Percentiles rank a stretch among this genome's conserved stretches.
These are phyloP conservation scores for Leptinotarsa peninsularis DNA, from an alignment of 2,888 invertebrate genomes.

Conservation along the genomic window DNA sequence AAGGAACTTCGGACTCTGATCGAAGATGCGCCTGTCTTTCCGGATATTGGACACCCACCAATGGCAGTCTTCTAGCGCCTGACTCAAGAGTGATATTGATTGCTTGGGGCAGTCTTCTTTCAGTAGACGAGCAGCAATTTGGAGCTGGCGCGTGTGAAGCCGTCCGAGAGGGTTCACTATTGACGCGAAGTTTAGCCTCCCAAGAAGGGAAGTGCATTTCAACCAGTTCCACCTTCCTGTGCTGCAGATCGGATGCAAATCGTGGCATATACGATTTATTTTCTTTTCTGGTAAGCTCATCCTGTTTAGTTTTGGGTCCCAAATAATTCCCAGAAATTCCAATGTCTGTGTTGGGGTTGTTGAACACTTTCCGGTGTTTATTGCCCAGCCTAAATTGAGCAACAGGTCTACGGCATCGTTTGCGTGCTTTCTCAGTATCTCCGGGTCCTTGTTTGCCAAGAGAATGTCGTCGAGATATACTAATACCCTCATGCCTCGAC, in stretches of 20 bases:
- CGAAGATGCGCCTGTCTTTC: constrained; percentile 30
- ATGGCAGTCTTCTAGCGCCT: constrained; percentile 19
- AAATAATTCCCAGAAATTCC: background rate
- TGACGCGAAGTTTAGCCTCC: background rate
- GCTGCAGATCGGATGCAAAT: background rate
- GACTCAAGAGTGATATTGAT: constrained; percentile 5
- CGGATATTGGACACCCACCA: constrained; percentile 40
- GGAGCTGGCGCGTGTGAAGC: constrained; percentile 13
- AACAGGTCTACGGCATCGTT: background rate
- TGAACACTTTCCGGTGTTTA: background rate
- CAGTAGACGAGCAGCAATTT: constrained; percentile 20
- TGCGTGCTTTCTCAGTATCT: background rate
- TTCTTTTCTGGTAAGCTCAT: background rate
- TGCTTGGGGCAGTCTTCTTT: constrained; percentile 8
- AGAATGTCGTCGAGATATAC: constrained; percentile 52
- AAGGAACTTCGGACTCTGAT: constrained; percentile 33
- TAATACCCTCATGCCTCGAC: constrained; percentile 44
- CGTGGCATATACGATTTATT: background rate
- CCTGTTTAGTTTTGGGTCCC: background rate
- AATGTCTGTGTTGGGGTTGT: background rate
- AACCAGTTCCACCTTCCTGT: background rate
- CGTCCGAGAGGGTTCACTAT: background rate
- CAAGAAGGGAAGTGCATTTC: background rate
- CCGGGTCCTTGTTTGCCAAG: constrained; percentile 31
- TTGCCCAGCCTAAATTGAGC: background rate